Evolutionary conservation across 1,140 invertebrate species (phyloP), one percentile per base, ranked within the genome.

Genomic region (Asobara japonica): DNA sequence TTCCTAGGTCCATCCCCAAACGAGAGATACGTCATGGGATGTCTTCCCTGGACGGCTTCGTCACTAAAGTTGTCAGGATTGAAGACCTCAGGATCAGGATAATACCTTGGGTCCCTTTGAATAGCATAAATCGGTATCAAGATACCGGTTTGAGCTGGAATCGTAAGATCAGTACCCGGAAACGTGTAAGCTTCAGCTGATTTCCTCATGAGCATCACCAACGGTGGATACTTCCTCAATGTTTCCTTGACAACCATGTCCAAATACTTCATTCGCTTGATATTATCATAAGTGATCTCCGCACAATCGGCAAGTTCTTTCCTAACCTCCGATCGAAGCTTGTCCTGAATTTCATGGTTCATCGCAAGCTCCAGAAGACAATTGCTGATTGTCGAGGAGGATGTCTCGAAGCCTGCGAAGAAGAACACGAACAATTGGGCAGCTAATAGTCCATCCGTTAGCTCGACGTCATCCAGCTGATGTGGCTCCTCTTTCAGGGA

Each of bases 381-480:
- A 71, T 90, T 90, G 29, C 90, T 86, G 2, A 92, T 86, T 0
- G 91, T 88, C 1, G 89, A 89, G 2, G 91, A 89, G 0, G 92
- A 92, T 0, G 93, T 93, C 76, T 94, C 93, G 79, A 91, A 93
- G n/a, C 93, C 93, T 33, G 92, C 92, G n/a, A 92, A 76, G 74
- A 92, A 90, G 75, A 93, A 92, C 2, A 92, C 87, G 38, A 92
- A 90, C 0, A 88, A 87, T 82, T 93, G 90, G 0, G 90, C 91
- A 0, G 91, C 86, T 20, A 89, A 85, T 2, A 78, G 31, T 8
- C 41, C 65, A 51, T 82, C 77, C 2, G 77, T 79, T 79, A 16
- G 74, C 79, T 51, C 62, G 45, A 65, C 41, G 36, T 80, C 80
- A 20, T 79, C 80, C 16, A 80, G 77, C 22, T 88, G 76, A 65